Evolutionary conservation across 2,888 invertebrate species (phyloP).

Genomic region (Thecocarcelia acutangulata): DNA sequence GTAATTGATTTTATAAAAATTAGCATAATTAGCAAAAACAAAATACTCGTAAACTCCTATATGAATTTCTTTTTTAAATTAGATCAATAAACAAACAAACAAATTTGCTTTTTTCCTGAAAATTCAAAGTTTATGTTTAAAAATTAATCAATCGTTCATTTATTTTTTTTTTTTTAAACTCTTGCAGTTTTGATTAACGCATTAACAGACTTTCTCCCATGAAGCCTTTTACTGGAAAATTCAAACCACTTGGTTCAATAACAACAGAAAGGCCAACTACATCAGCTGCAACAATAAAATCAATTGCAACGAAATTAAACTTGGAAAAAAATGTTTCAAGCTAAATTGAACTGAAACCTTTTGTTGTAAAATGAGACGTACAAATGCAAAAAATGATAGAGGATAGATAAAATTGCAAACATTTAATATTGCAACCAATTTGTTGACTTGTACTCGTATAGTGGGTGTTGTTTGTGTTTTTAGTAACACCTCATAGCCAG

Average conservation of each 20-base stretch:
- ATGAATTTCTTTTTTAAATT: not conserved
- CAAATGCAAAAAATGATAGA: slow-evolving; percentile 13
- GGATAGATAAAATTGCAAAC: slow-evolving; percentile 46
- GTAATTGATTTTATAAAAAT: slow-evolving; percentile 49
- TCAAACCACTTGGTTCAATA: slow-evolving; percentile 35
- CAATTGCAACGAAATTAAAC: slow-evolving; percentile 23
- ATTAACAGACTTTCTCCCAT: slow-evolving; percentile 58
- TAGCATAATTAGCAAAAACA: slow-evolving; percentile 55
- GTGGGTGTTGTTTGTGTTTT: slow-evolving; percentile 6
- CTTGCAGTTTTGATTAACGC: slow-evolving; percentile 33
- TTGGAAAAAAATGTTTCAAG: slow-evolving; percentile 37
- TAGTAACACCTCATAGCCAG: slow-evolving; percentile 16
- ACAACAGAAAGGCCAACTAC: slow-evolving; percentile 23
- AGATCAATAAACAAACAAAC: slow-evolving; percentile 9
- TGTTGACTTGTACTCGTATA: slow-evolving; percentile 2
- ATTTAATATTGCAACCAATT: slow-evolving; percentile 23
- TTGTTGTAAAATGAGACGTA: slow-evolving; percentile 36
- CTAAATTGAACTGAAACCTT: slow-evolving; percentile 60
- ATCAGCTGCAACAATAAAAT: not conserved
- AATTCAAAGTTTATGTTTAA: slow-evolving; percentile 28
- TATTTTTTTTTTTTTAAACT: not conserved
- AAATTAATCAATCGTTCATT: slow-evolving; percentile 37
- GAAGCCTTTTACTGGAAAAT: slow-evolving; percentile 59
- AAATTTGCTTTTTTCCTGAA: slow-evolving; percentile 12
- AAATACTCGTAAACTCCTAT: not conserved